These are phyloP conservation scores for Drosophila lutescens DNA, from an alignment of 2,888 invertebrate species.

Conservation along the genomic window DNA sequence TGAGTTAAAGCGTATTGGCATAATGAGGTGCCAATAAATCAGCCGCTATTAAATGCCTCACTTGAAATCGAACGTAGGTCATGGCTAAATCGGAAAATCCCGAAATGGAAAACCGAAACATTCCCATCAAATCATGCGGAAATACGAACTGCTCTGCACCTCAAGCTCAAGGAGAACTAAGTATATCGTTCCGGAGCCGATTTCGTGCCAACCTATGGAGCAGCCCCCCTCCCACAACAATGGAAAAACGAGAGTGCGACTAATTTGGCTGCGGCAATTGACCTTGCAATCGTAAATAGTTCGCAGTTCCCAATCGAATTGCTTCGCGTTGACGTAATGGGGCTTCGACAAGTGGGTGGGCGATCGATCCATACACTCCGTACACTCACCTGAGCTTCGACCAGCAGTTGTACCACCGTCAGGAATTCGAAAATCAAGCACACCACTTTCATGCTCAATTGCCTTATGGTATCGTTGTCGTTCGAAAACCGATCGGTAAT, in stretches of 20 bases:
- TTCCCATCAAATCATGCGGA: constrained; percentile 81
- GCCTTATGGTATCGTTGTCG: constrained; percentile 18
- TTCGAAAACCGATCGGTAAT: constrained; percentile 23
- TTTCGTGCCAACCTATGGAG: constrained; percentile 12
- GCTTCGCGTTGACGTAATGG: constrained; percentile 70
- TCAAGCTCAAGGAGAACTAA: constrained; percentile 62
- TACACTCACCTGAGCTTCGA: constrained; percentile 77
- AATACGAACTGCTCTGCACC: constrained; percentile 57
- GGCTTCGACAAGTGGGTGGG: constrained; percentile 62
- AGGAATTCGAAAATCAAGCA: constrained; percentile 63
- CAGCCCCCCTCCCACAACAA: constrained; percentile 42
- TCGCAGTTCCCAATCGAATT: constrained; percentile 72
- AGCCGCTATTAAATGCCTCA: constrained; percentile 15
- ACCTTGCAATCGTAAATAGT: constrained; percentile 61
- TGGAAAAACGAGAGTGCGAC: constrained; percentile 56
- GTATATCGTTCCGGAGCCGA: constrained; percentile 56
- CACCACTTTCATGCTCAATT: constrained; percentile 51
- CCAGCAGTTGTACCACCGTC: constrained; percentile 74
- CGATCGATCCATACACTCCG: not conserved
- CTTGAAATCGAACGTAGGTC: constrained; percentile 45
- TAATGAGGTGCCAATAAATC: constrained; percentile 37
- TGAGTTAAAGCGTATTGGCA: constrained; percentile 1
- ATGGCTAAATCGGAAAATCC: constrained; percentile 39
- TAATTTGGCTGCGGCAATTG: constrained; percentile 70
- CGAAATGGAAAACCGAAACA: constrained; percentile 58